Evolutionary conservation across 1,140 invertebrate genomes (phyloP).

Genomic region (Latrodectus geometricus): DNA sequence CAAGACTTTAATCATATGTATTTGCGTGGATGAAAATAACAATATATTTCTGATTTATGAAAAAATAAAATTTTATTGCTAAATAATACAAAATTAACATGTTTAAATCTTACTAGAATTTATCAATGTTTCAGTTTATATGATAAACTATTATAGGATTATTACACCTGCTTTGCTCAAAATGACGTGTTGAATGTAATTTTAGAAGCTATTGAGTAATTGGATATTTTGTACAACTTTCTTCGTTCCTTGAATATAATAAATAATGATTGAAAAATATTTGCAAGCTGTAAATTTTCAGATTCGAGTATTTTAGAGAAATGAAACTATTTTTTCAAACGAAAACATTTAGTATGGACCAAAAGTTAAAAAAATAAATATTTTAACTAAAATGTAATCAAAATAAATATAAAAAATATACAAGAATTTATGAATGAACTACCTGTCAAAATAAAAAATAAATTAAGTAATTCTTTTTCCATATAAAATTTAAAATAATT

Average conservation of each 20-base stretch:
- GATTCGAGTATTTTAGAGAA: not conserved
- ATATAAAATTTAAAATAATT: not conserved
- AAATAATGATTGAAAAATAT: no score
- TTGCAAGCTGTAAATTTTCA: not conserved
- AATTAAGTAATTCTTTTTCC: not conserved
- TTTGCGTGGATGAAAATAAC: not conserved
- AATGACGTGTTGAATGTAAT: constrained; percentile 30
- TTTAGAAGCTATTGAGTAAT: constrained; percentile 1
- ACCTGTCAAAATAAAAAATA: not conserved
- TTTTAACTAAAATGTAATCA: not conserved
- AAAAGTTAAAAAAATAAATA: not conserved
- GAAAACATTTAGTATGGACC: not conserved
- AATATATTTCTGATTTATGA: not conserved
- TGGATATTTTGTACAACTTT: not conserved
- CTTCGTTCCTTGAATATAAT: not conserved
- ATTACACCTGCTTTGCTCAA: constrained; percentile 59
- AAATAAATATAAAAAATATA: no score
- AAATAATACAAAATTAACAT: not conserved
- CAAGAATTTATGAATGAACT: not conserved
- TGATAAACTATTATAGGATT: not conserved
- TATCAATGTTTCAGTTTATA: not conserved
- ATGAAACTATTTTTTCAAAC: not conserved
- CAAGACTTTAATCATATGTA: not conserved
- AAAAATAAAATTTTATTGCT: not conserved
- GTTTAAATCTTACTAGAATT: no score